Percentiles rank a stretch among this genome's conserved stretches.
Evolutionary conservation across 2,113 vertebrate species (phyloP).

Genomic region (Amazona guildingii): DNA sequence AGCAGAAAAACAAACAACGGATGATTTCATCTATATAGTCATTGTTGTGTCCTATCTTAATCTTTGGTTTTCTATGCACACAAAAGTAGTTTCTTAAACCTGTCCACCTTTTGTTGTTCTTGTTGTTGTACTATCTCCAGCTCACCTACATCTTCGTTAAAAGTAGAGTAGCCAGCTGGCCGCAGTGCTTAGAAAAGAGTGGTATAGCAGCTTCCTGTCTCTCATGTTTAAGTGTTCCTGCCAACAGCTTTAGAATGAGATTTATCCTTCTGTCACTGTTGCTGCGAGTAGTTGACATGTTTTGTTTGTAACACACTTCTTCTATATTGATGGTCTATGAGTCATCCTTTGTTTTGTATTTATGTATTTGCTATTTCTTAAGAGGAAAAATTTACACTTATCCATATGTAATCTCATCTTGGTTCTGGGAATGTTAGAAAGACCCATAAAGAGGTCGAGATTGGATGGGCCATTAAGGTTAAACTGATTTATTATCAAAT

Average conservation of each 20-base stretch:
- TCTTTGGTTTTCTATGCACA: not conserved
- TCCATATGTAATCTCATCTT: not conserved
- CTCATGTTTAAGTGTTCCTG: rapidly evolving
- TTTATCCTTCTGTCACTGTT: not conserved
- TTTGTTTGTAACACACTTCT: not conserved
- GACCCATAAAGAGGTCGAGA: not conserved
- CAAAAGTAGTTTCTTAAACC: not conserved
- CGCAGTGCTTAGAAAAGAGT: not conserved
- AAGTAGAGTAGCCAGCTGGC: not conserved
- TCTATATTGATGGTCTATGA: not conserved
- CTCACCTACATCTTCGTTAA: not conserved
- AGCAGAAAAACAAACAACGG: not conserved
- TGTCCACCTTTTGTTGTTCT: not conserved
- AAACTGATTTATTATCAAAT: not conserved
- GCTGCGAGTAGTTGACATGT: not conserved
- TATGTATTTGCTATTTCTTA: not conserved
- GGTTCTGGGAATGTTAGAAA: not conserved
- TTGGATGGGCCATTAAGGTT: not conserved
- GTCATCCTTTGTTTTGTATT: not conserved
- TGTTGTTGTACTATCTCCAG: not conserved
- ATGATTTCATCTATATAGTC: not conserved
- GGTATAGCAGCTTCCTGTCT: not conserved
- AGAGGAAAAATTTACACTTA: not conserved
- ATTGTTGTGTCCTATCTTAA: not conserved
- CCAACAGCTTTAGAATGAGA: not conserved